These are phyloP conservation scores for Eumacrocentrus americanus DNA, from an alignment of 2,888 invertebrate genomes.

Conservation along the genomic window DNA sequence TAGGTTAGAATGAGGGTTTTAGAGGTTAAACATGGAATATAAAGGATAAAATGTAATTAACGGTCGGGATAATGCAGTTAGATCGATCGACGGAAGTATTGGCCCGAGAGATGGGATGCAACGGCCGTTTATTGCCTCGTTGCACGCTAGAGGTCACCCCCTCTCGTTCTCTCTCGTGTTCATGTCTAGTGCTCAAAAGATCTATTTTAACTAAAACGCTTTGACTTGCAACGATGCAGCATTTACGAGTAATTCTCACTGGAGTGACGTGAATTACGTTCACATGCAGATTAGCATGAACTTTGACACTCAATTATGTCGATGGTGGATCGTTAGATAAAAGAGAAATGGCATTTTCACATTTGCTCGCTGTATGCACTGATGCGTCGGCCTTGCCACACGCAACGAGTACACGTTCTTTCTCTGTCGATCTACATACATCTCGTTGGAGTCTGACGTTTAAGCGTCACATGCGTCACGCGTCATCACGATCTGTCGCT, in stretches of 20 bases:
- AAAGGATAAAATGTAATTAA: slow-evolving; percentile 34
- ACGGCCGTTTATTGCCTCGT: slow-evolving; percentile 17
- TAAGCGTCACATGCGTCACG: background rate
- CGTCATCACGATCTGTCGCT: slow-evolving; percentile 2
- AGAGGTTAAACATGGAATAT: background rate
- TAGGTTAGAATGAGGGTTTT: background rate
- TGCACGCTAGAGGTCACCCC: slow-evolving; percentile 12
- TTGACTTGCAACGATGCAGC: too few relatives aligned
- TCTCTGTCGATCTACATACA: background rate
- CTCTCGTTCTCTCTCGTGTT: background rate
- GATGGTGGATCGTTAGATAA: too few relatives aligned
- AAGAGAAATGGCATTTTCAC: too few relatives aligned
- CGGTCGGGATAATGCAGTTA: slow-evolving; percentile 34
- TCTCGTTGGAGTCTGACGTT: background rate
- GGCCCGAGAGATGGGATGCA: slow-evolving; percentile 6
- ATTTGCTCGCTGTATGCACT: too few relatives aligned
- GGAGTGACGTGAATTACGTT: background rate
- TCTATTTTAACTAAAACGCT: background rate
- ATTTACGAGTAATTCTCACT: background rate
- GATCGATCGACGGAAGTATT: slow-evolving; percentile 25
- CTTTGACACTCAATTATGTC: background rate
- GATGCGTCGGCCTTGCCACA: too few relatives aligned
- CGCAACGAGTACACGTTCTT: too few relatives aligned
- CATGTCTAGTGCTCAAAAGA: background rate
- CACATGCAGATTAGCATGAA: background rate